These are phyloP conservation scores for Forbesichthys agassizii DNA, from an alignment of 2,113 vertebrate species.

Conservation along the genomic window DNA sequence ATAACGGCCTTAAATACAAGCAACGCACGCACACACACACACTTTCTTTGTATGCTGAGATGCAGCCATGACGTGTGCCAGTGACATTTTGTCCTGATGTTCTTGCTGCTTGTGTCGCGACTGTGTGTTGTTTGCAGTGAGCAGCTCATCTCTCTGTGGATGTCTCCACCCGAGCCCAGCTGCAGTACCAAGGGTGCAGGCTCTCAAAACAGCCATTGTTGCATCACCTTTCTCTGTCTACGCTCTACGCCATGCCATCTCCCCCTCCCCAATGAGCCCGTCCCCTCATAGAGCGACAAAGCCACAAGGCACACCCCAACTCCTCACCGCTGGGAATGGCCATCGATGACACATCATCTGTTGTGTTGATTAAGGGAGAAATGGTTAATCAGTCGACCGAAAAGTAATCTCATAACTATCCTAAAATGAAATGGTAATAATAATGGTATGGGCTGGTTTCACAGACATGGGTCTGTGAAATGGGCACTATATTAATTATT, in stretches of 20 bases:
- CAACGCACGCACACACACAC: slow-evolving; percentile 8
- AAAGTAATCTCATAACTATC: background rate
- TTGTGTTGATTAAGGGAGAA: background rate
- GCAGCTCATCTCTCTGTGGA: background rate
- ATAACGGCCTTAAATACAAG: background rate
- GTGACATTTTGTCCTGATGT: slow-evolving; percentile 16
- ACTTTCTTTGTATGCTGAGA: slow-evolving; percentile 23
- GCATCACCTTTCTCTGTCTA: slow-evolving; percentile 22
- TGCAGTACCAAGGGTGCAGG: background rate
- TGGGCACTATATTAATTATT: too few species aligned
- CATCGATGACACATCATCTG: too few species aligned
- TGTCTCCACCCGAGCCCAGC: background rate
- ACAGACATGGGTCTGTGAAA: too few species aligned
- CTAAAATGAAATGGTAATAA: too few species aligned
- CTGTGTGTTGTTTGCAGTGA: slow-evolving; percentile 20
- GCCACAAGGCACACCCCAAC: background rate
- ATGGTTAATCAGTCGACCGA: slow-evolving; percentile 23
- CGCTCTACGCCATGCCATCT: background rate
- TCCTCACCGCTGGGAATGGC: too few species aligned
- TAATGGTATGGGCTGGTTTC: too few species aligned
- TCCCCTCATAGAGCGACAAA: background rate
- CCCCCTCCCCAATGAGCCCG: slow-evolving; percentile 31
- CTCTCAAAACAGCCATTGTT: slow-evolving; percentile 13
- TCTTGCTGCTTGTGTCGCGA: background rate
- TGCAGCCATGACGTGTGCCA: slow-evolving; percentile 21